Percentiles rank a stretch among this genome's conserved stretches.
These are phyloP conservation scores for Tethea ocularis DNA, from an alignment of 2,888 invertebrate species.

Conservation along the genomic window DNA sequence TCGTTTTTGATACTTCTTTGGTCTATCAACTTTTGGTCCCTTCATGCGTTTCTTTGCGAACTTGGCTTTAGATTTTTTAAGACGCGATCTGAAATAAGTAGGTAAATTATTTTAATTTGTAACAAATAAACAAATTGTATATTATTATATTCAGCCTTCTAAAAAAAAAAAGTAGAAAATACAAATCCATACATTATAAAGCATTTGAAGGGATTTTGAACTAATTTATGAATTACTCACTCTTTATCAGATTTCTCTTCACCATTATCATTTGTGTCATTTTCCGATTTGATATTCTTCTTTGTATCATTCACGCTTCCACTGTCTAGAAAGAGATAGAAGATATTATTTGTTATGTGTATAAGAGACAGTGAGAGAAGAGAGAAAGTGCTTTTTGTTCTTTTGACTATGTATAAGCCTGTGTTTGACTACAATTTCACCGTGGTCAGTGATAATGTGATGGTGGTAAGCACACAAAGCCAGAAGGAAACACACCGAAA, in stretches of 20 bases:
- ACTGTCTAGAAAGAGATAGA: background rate
- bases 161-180: no score
- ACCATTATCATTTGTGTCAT: conserved; percentile 15
- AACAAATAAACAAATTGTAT: no score
- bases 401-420: no score
- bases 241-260: conserved; percentile 24
- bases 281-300: conserved; percentile 16
- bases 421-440: no score
- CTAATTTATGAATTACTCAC: conserved; percentile 18
- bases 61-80: conserved; percentile 37
- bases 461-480: no score
- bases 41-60: conserved; percentile 37
- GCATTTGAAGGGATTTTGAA: background rate
- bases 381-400: no score
- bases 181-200: no score
- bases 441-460: no score
- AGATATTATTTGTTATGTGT: background rate
- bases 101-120: background rate
- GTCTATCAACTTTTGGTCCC: conserved; percentile 26
- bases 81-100: conserved; percentile 18
- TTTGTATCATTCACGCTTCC: conserved; percentile 17
- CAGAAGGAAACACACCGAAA: no score
- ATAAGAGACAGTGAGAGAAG: background rate
- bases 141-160: no score
- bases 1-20: conserved; percentile 47